Evolutionary conservation across 2,113 vertebrate species (phyloP), one percentile per base, ranked within the genome.

Genomic region (Parotia lawesii): DNA sequence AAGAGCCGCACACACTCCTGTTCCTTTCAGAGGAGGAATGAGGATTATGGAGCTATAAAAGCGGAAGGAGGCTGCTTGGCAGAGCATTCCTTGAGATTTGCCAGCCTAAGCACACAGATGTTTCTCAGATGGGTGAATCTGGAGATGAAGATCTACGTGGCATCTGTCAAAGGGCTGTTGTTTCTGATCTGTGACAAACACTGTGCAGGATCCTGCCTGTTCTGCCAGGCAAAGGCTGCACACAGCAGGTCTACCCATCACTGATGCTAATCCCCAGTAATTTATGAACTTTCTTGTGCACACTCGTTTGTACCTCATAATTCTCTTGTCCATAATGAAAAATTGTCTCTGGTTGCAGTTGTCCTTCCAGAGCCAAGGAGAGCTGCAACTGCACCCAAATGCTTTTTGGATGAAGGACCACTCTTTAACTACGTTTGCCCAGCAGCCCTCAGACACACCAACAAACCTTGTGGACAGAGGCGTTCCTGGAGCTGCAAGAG

Each of bases 161-260:
- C 97, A 94, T 98, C 97, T 98, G 98, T 98, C 98, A 98, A 97
- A 95, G 96, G 92, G 96, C 79, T 79, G 97, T 97, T 97, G 96
- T 97, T 98, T 98, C 97, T 97, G 97, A 98, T 97, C 98, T 98
- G 97, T 97, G 97, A 98, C 96, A 97, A 98, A 98, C 98, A 98
- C 98, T 98, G 98, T 97, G 28, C 98, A 98, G 98, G 98, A 96
- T 96, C 89, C 74, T 29, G 85, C 58, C 89, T 93, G 78, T 54
- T 87, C 84, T 67, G 42, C 93, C 93, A 58, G 94, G 77, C 71
- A 47, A 69, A 72, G 5, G 35, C 93, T 80, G 95, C 91, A 67
- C 87, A 87, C 94, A 44, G 93, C 95, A 90, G 91, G 94, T 70
- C 93, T 33, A 20, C 93, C 87, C 91, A 73, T 95, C 94, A 65